These are phyloP conservation scores for Phortica variegata DNA, from an alignment of 1,140 invertebrate species.

Conservation along the genomic window DNA sequence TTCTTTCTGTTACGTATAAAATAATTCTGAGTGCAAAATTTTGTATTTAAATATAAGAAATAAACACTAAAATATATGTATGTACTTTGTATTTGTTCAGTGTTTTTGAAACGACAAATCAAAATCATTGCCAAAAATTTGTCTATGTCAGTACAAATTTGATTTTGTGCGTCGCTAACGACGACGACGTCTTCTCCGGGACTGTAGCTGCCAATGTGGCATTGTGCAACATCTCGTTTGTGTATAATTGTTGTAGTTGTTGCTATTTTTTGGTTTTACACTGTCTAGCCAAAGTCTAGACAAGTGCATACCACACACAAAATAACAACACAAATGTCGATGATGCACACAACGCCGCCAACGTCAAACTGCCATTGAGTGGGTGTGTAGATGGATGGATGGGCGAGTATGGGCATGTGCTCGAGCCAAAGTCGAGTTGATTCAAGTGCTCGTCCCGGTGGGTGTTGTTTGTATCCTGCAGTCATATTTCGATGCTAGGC, in stretches of 20 bases:
- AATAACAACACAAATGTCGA: conserved; percentile 37
- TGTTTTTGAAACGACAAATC: conserved; percentile 19
- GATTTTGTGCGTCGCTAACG: not conserved
- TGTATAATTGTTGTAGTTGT: conserved; percentile 10
- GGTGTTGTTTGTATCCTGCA: conserved; percentile 49
- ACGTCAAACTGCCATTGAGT: not conserved
- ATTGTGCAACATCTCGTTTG: conserved; percentile 47
- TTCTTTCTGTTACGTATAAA: too few species aligned
- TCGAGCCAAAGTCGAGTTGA: conserved; percentile 22
- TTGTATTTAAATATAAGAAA: conserved; percentile 6
- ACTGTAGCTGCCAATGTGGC: conserved; percentile 19
- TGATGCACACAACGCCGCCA: conserved; percentile 42
- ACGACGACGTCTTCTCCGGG: conserved; percentile 4
- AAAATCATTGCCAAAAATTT: conserved; percentile 40
- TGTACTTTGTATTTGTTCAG: conserved; percentile 1
- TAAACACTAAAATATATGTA: conserved; percentile 17
- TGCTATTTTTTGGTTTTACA: conserved; percentile 48
- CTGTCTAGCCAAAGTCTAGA: conserved; percentile 56
- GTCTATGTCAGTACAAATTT: conserved; percentile 40
- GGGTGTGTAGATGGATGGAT: conserved; percentile 9
- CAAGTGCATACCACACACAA: conserved; percentile 52
- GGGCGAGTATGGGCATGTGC: conserved; percentile 11
- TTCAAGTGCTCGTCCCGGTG: too few species aligned
- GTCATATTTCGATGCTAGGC: conserved; percentile 34
- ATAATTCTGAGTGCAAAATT: too few species aligned